phyloP scores from a whole-genome alignment of 2,888 invertebrate genomes.

The Phytoseiulus persimilis region DNA sequence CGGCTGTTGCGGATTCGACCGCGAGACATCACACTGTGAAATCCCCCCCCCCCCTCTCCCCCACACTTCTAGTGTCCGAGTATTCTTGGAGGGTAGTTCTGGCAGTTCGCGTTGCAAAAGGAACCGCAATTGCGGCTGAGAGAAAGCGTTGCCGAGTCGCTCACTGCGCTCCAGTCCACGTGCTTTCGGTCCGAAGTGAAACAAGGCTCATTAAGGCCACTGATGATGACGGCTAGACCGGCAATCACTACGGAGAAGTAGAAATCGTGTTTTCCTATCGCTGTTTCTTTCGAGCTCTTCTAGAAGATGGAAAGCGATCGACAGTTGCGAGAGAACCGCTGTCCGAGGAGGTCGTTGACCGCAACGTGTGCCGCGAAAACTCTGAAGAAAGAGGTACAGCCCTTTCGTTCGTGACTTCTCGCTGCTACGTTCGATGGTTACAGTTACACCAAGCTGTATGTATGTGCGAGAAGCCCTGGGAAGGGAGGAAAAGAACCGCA shows the following conservation, averaged over 20 bases:
- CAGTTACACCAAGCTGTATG: conserved; percentile 12
- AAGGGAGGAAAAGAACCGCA: background rate
- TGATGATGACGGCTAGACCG: background rate
- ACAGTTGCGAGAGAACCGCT: background rate
- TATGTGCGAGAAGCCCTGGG: background rate
- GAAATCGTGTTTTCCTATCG: background rate
- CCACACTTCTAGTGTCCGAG: too few relatives aligned
- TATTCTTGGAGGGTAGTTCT: too few relatives aligned
- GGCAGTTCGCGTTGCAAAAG: too few relatives aligned
- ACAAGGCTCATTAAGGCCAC: background rate
- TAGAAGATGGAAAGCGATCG: background rate
- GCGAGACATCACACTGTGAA: too few relatives aligned
- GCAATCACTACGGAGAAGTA: background rate
- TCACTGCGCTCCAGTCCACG: background rate
- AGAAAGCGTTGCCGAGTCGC: background rate
- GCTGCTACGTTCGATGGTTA: conserved; percentile 9
- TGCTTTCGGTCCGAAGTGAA: background rate
- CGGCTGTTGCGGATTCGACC: too few relatives aligned
- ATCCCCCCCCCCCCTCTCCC: too few relatives aligned
- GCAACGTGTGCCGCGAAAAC: background rate
- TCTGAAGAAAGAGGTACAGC: conserved; percentile 6
- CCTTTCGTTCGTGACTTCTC: conserved; percentile 12
- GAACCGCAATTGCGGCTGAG: background rate
- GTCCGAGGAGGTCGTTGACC: background rate
- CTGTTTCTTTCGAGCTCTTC: background rate